Evolutionary conservation across 2,888 invertebrate species (phyloP), one percentile per base, ranked within the genome.

Genomic region (Tenthredo mesomela): DNA sequence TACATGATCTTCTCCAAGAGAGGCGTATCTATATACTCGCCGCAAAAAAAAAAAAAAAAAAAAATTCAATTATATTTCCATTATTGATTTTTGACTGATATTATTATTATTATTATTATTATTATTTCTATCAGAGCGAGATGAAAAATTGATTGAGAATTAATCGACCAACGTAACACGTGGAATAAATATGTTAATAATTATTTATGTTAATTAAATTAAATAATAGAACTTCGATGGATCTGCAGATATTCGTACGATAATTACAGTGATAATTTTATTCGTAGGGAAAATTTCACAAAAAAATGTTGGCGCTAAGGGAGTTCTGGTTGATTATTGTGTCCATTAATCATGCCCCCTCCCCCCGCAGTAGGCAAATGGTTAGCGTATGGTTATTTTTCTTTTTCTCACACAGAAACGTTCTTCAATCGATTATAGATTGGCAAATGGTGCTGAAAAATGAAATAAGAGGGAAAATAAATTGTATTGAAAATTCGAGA

Each of bases 371-470:
- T 29, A 29, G 29, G 29, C 77, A 67, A 33, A 67, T 67, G 29
- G 10, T 67, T 18, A 29, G 29, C 29, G 29, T 29, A 29, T 29
- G 29, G 29, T 29, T 29, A 2, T 29, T 29, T 29, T 29, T 29
- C n/a, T 21, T 15, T 33, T 18, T 54, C 29, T 15, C 9, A 12
- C 18, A 29, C 10, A 15, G 54, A 50, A 33, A 77, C 18, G 50
- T 29, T 33, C 29, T 15, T 33, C 54, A 77, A 77, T 50, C 2
- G 50, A 7, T 50, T 50, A 47, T 25, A 77, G 50, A 77, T 77
- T 77, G 77, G 77, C 54, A 54, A 54, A 77, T 77, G 50, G 29
- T 50, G n/a, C 33, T 50, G 77, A 54, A 33, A 6, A 43, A 21
- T 12, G 77, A n/a, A 33, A 77, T 21, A 25, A 10, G 18, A 5